Evolutionary conservation across 2,113 vertebrate species (phyloP).

Genomic region (Pontoporia blainvillei): DNA sequence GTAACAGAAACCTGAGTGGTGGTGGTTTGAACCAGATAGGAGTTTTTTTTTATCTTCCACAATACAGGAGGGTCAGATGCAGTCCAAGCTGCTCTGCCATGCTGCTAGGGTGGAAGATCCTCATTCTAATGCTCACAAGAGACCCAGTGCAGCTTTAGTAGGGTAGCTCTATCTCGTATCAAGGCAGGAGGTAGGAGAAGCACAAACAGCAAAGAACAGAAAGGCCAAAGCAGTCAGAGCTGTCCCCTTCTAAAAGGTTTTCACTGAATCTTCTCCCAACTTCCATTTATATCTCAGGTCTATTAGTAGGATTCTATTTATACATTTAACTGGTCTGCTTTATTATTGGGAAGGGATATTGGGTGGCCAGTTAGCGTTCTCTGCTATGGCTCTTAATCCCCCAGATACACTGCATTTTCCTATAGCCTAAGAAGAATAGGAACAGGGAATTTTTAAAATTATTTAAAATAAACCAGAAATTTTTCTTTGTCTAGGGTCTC

Average conservation of each 20-base stretch:
- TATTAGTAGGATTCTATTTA: neutral
- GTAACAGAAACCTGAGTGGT: neutral
- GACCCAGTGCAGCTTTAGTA: too few relatives aligned
- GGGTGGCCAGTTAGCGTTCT: neutral
- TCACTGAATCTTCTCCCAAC: too few relatives aligned
- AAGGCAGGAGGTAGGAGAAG: neutral
- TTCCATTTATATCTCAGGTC: neutral
- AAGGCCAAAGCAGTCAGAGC: neutral
- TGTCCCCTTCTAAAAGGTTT: neutral
- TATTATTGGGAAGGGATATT: neutral
- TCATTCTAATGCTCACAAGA: neutral
- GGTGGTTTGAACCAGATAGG: neutral
- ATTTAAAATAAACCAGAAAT: neutral
- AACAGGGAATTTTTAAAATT: neutral
- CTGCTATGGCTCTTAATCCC: neutral
- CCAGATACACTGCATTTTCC: neutral
- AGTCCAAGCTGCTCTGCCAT: neutral
- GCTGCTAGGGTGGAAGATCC: neutral
- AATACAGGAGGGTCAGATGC: neutral
- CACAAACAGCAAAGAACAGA: neutral
- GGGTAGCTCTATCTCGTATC: neutral
- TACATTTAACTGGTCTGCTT: neutral
- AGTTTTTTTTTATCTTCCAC: neutral
- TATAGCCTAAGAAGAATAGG: neutral
- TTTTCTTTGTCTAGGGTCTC: neutral